phyloP scores from a whole-genome alignment of 2,888 invertebrate species.

The Labia minor region DNA sequence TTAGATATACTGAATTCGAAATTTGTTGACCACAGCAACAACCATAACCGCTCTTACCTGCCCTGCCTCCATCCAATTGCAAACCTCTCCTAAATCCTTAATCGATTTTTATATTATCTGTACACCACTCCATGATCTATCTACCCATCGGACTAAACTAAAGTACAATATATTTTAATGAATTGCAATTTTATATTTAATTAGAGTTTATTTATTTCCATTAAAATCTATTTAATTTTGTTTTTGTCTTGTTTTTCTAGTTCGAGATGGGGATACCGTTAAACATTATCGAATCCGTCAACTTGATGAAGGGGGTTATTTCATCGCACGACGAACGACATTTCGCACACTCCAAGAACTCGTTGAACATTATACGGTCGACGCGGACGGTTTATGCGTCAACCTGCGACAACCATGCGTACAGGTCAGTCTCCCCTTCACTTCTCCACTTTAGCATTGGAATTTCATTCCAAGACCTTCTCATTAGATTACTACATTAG shows the following conservation, averaged over 20 bases:
- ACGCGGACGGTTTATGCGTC: constrained; percentile 96
- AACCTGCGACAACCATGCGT: constrained; percentile 90
- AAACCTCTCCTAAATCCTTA: too few species aligned
- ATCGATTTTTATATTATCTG: too few species aligned
- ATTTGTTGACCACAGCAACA: too few species aligned
- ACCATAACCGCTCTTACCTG: too few species aligned
- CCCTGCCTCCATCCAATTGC: too few species aligned
- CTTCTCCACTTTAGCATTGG: background rate
- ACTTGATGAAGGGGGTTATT: constrained; percentile 97
- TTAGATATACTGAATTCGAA: too few species aligned
- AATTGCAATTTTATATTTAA: too few species aligned
- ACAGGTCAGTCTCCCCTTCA: constrained; percentile 50
- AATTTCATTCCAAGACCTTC: constrained; percentile 9
- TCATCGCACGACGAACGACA: constrained; percentile 94
- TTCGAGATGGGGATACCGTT: constrained; percentile 96
- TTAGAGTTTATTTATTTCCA: too few species aligned
- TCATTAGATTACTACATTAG: background rate
- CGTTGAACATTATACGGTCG: constrained; percentile 94
- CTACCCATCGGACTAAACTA: too few species aligned
- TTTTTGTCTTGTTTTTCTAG: constrained; percentile 52
- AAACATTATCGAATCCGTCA: constrained; percentile 99
- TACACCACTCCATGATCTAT: too few species aligned
- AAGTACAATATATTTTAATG: too few species aligned
- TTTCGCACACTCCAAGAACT: constrained; percentile 95
- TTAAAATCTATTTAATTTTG: too few species aligned